phyloP scores from a whole-genome alignment of 2,113 vertebrate species.

The Misgurnus anguillicaudatus region DNA sequence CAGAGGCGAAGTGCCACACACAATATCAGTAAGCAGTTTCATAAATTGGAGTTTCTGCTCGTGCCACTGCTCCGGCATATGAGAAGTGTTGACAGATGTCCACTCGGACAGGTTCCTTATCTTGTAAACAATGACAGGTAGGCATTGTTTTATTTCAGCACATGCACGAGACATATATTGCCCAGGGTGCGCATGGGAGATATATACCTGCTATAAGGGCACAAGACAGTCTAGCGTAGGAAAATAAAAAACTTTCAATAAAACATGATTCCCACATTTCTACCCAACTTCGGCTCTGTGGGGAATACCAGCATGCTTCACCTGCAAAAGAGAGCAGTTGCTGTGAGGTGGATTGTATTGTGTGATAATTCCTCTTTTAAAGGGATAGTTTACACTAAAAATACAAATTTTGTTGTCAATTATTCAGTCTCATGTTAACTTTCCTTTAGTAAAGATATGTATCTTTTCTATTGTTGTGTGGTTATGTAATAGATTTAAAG shows the following conservation, averaged over 20 bases:
- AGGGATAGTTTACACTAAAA: neutral
- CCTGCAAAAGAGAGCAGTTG: neutral
- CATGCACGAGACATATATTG: conserved; percentile 29
- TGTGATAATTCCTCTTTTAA: neutral
- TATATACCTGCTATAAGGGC: conserved; percentile 7
- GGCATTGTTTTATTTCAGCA: conserved; percentile 26
- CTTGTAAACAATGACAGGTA: conserved; percentile 29
- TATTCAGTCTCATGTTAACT: neutral
- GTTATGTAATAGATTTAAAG: no score
- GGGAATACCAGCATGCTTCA: neutral
- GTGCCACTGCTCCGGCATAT: neutral
- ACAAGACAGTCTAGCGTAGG: conserved; percentile 10
- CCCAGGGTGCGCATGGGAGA: conserved; percentile 18
- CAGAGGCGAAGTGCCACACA: conserved; percentile 1
- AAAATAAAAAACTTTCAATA: conserved; percentile 12
- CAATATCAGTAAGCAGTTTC: neutral
- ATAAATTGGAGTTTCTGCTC: conserved; percentile 17
- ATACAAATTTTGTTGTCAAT: neutral
- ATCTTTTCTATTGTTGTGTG: no score
- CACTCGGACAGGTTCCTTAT: conserved; percentile 11
- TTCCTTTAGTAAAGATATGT: neutral
- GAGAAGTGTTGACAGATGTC: conserved; percentile 10
- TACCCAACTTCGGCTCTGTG: neutral
- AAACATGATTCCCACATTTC: conserved; percentile 24
- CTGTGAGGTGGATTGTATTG: neutral